Evolutionary conservation across 2,797 vertebrate species (phyloP).

Genomic region (Miichthys miiuy): DNA sequence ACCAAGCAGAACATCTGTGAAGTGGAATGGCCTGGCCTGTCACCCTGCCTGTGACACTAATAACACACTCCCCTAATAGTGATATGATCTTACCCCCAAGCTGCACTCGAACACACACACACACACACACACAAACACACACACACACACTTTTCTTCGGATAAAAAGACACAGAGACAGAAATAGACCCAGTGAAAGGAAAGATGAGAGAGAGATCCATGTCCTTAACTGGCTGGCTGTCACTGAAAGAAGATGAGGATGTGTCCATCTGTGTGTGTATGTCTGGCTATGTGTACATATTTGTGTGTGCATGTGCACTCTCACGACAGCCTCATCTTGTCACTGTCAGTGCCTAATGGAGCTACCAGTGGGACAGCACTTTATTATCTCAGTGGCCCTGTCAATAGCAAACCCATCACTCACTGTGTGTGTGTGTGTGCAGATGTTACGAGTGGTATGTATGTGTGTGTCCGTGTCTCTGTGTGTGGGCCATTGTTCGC

Average conservation of each 20-base stretch:
- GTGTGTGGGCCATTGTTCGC: conserved; percentile 60
- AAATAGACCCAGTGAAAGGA: conserved; percentile 77
- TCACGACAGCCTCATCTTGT: conserved; percentile 79
- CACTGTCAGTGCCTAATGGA: conserved; percentile 86
- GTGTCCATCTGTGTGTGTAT: conserved; percentile 55
- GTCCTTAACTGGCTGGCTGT: conserved; percentile 81
- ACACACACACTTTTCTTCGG: conserved; percentile 62
- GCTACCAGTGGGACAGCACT: conserved; percentile 83
- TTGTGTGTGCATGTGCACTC: conserved; percentile 52
- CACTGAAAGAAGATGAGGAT: conserved; percentile 79
- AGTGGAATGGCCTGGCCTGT: conserved; percentile 74
- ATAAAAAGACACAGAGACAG: conserved; percentile 76
- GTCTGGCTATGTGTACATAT: conserved; percentile 40
- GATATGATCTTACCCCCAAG: conserved; percentile 74
- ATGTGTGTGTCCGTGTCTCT: conserved; percentile 39
- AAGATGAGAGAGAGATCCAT: conserved; percentile 78
- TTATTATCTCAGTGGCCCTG: conserved; percentile 88
- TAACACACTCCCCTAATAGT: conserved; percentile 80
- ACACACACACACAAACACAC: conserved; percentile 68
- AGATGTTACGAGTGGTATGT: conserved; percentile 29
- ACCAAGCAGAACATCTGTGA: conserved; percentile 78
- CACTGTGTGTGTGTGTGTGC: conserved; percentile 49
- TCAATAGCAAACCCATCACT: conserved; percentile 85
- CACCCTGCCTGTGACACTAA: conserved; percentile 82
- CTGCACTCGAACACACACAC: conserved; percentile 65